phyloP scores from a whole-genome alignment of 1,140 invertebrate genomes.

The Drosophila nebulosa region DNA sequence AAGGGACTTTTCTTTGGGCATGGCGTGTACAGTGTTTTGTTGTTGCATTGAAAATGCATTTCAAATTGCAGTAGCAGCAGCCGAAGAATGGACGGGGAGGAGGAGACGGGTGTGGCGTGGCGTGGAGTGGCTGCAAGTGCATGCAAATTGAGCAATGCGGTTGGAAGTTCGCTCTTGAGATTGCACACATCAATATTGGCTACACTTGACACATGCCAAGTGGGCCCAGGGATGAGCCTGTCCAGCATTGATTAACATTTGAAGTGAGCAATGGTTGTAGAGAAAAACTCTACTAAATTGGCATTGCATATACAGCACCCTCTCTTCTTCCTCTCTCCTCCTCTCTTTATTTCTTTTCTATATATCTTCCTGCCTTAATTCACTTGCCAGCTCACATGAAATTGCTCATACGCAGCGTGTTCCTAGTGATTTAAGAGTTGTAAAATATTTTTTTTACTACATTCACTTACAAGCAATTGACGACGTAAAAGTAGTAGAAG shows the following conservation, averaged over 20 bases:
- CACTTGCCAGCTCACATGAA: slow-evolving; percentile 7
- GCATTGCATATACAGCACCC: neutral
- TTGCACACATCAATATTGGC: slow-evolving; percentile 67
- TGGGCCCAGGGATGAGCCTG: slow-evolving; percentile 3
- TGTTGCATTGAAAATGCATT: slow-evolving; percentile 65
- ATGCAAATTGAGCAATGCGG: slow-evolving; percentile 67
- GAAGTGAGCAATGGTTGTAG: slow-evolving; percentile 33
- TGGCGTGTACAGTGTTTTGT: slow-evolving; percentile 21
- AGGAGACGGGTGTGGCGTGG: neutral
- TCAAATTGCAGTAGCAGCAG: slow-evolving; percentile 46
- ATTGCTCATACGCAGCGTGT: slow-evolving; percentile 50
- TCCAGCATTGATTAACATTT: slow-evolving; percentile 59
- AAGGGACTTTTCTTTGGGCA: slow-evolving; percentile 5
- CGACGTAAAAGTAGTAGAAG: slow-evolving; percentile 3
- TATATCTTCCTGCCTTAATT: slow-evolving; percentile 6
- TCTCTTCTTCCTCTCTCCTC: neutral
- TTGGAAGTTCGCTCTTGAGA: slow-evolving; percentile 42
- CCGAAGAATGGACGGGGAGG: neutral
- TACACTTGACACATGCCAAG: slow-evolving; percentile 63
- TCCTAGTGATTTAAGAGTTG: slow-evolving; percentile 4
- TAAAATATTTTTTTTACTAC: slow-evolving; percentile 55
- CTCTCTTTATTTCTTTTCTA: slow-evolving; percentile 4
- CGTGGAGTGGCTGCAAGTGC: slow-evolving; percentile 14
- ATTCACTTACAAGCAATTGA: slow-evolving; percentile 64
- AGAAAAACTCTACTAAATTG: slow-evolving; percentile 26